phyloP scores from a whole-genome alignment of 30 jellyfish, hydroid and myxozoan species.

The Nemopilema nomurai region DNA sequence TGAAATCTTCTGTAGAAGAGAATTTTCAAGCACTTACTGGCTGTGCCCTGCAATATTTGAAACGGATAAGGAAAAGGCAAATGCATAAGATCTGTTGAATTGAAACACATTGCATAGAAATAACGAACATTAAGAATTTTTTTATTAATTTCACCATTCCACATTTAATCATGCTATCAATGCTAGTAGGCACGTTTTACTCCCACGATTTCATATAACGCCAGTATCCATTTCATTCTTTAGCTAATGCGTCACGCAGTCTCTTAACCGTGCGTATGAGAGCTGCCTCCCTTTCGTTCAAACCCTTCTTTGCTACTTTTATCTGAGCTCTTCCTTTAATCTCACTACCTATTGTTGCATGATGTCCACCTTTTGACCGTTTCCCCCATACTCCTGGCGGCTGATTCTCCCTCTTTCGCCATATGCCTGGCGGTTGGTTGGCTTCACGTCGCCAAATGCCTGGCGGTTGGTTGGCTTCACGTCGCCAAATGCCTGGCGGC shows the following conservation, averaged over 20 bases:
- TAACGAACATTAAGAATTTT: neutral
- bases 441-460: conserved; percentile 15
- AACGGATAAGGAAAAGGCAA: too few relatives aligned
- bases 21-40: too few relatives aligned
- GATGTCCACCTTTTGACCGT: neutral
- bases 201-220: neutral
- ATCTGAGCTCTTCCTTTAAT: neutral
- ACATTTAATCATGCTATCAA: neutral
- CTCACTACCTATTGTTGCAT: too few relatives aligned
- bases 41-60: too few relatives aligned
- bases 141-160: neutral
- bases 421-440: conserved; percentile 44
- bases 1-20: too few relatives aligned
- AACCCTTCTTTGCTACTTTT: neutral
- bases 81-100: too few relatives aligned
- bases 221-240: neutral
- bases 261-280: neutral
- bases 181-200: neutral
- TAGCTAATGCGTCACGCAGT: conserved; percentile 6
- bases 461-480: conserved; percentile 37
- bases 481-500: conserved; percentile 47
- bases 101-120: neutral
- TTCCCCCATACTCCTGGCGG: conserved; percentile 39
- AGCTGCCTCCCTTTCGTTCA: conserved; percentile 1
- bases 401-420: conserved; percentile 40